Base-by-base conservation (phyloP, 2,888 invertebrate genomes). In the Aradus depressus region DNA sequence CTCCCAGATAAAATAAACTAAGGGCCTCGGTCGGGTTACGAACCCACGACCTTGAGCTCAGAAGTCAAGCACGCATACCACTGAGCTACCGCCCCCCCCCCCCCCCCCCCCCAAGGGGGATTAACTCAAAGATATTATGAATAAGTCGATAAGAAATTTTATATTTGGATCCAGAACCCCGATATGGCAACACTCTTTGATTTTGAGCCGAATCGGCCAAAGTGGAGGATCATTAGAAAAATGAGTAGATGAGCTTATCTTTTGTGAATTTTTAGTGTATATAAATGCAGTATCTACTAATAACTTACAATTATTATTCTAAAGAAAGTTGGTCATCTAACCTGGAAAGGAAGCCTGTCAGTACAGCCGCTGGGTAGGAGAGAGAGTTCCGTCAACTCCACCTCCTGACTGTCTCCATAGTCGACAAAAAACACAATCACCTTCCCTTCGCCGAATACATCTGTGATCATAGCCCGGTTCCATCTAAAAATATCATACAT, bases 311-410 rank as follows among this genome's bases (percentile, higher is more conserved):
- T 10, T 10, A 6, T 35, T 10, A 6, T 6, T 14, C 16, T 6
- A 16, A 14, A 35, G 6, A 28, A 21, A 5, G 8, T 23, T 10
- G 10, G 19, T 2, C 14, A 31, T 32, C 5, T 12, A 18, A 53
- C 53, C 45, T 53, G 53, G 31, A 54, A 54, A 1, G 54, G 54
- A 28, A 54, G 47, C 21, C 41, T 39, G n/a, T 25, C 26, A 6
- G 51, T 31, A 25, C 31, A 51, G 12, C 47, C 42, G 35, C 42
- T 28, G 8, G 51, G 51, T 14, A 51, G 41, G 12, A 21, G 22
- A 31, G 41, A 54, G 3, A 51, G n/a, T 4, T 28, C n/a, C 4
- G 26, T 10, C 4, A 43, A 10, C 1, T 42, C 43, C 3, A 54
- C 18, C 10, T 8, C 12, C 16, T 21, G n/a, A 4, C 4, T 21